phyloP scores from a whole-genome alignment of 2,797 vertebrate genomes.

The Lutra lutra region DNA sequence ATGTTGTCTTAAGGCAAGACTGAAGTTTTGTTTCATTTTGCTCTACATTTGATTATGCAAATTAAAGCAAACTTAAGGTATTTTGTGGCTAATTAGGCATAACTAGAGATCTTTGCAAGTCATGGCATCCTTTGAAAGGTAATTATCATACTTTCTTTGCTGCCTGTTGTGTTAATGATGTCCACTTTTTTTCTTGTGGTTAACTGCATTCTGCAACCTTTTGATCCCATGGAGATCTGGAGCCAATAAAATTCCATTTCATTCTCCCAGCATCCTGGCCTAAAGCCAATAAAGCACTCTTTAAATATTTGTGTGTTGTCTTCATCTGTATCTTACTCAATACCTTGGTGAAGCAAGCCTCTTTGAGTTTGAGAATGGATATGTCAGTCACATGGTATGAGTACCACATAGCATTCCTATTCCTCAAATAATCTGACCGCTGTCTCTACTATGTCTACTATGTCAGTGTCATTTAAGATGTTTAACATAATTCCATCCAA shows the following conservation, averaged over 20 bases:
- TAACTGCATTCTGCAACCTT: slow-evolving; percentile 38
- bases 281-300: slow-evolving; percentile 10
- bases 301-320: background rate
- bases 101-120: slow-evolving; percentile 53
- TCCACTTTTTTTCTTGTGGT: slow-evolving; percentile 43
- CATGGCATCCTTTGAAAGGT: slow-evolving; percentile 14
- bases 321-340: background rate
- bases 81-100: slow-evolving; percentile 57
- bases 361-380: background rate
- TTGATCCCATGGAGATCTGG: background rate
- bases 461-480: background rate
- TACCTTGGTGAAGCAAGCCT: background rate
- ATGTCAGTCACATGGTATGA: background rate
- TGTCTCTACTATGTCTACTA: background rate
- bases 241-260: slow-evolving; percentile 43
- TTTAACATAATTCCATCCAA: slow-evolving; percentile 20
- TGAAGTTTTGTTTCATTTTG: slow-evolving; percentile 53
- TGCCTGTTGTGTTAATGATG: slow-evolving; percentile 17
- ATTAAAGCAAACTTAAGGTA: slow-evolving; percentile 36
- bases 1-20: background rate
- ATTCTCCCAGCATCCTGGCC: background rate
- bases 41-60: slow-evolving; percentile 47
- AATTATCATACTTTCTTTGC: slow-evolving; percentile 33
- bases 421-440: background rate
- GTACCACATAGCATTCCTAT: background rate